Conservation (phyloP, 2,113 vertebrate genomes). For the Madoqua kirkii region DNA sequence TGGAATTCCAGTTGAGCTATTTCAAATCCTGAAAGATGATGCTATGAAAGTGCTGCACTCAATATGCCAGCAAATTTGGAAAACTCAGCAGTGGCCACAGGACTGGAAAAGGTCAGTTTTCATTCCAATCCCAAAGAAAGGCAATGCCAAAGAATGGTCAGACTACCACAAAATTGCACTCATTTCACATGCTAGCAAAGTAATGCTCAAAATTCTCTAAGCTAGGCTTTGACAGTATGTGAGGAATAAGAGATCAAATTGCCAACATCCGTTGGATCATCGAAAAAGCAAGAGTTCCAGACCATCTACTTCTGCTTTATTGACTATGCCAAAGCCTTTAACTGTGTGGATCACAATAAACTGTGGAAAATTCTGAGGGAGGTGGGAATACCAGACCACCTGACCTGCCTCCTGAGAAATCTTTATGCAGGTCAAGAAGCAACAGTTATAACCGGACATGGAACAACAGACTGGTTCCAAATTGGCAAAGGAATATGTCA, state of each 20-base stretch:
- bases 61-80: neutral
- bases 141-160: neutral
- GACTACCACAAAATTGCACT: neutral
- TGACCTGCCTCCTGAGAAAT: neutral
- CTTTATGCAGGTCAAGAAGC: neutral
- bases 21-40: neutral
- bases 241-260: neutral
- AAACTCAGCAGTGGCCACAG: neutral
- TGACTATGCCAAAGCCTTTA: neutral
- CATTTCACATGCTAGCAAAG: fast-evolving
- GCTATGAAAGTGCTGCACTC: neutral
- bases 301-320: neutral
- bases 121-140: neutral
- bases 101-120: neutral
- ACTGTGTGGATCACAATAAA: neutral
- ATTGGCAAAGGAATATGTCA: neutral
- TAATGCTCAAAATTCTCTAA: neutral
- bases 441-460: neutral
- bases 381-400: neutral
- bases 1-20: neutral
- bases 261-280: neutral
- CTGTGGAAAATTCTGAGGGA: neutral
- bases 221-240: neutral
- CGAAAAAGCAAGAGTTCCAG: neutral
- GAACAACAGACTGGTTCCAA: neutral